Evolutionary conservation across 1,140 invertebrate species (phyloP).

Genomic region (Nymphalis io): DNA sequence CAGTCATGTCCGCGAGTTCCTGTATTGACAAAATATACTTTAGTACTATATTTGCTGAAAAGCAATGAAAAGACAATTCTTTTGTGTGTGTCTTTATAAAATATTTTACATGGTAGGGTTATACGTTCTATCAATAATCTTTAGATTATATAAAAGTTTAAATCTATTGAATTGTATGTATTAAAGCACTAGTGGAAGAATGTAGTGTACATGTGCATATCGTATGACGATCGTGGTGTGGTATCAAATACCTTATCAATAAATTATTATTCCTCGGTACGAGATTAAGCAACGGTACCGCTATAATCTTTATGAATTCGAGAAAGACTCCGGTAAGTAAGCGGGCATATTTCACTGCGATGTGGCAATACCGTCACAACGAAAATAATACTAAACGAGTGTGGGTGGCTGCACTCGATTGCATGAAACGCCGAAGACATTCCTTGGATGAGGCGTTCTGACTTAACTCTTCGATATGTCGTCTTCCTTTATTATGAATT

Average conservation of each 20-base stretch:
- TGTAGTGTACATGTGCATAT: not conserved
- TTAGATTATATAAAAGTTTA: not conserved
- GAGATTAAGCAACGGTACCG: slow-evolving; percentile 30
- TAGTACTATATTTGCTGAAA: too few relatives aligned
- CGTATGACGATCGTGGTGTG: not conserved
- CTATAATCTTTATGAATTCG: slow-evolving; percentile 67
- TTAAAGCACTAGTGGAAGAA: not conserved
- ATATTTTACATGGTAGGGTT: not conserved
- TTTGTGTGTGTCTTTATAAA: too few relatives aligned
- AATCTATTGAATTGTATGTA: not conserved
- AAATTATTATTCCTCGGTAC: slow-evolving; percentile 14
- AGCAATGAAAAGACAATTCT: too few relatives aligned
- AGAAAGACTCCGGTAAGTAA: slow-evolving; percentile 49
- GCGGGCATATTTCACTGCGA: slow-evolving; percentile 59
- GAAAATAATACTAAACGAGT: slow-evolving; percentile 67
- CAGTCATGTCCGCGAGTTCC: too few relatives aligned
- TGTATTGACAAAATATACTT: too few relatives aligned
- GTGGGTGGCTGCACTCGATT: slow-evolving; percentile 68
- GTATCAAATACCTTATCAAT: slow-evolving; percentile 13
- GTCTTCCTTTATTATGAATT: too few relatives aligned
- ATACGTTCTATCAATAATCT: not conserved
- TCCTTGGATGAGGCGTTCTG: slow-evolving; percentile 31
- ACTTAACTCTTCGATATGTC: not conserved
- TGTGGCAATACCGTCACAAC: slow-evolving; percentile 67
- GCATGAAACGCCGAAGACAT: slow-evolving; percentile 23